These are phyloP conservation scores for Popillia japonica DNA, from an alignment of 1,140 invertebrate species.

Conservation along the genomic window DNA sequence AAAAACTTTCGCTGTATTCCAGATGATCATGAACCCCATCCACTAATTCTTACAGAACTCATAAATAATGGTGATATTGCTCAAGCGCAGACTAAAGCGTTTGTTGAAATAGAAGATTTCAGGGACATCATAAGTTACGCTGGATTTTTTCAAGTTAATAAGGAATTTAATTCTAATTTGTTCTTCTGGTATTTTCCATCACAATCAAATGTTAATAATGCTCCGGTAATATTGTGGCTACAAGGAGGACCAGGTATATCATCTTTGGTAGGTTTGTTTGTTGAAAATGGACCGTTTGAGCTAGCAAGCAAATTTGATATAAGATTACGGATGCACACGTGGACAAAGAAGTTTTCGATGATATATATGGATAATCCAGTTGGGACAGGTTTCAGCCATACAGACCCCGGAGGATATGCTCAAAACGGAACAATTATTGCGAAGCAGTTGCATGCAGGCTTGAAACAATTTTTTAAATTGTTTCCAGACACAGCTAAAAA, in stretches of 20 bases:
- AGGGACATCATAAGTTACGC: conserved; percentile 64
- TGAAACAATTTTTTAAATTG: conserved; percentile 77
- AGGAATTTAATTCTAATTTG: conserved; percentile 79
- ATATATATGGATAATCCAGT: conserved; percentile 91
- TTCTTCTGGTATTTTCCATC: conserved; percentile 93
- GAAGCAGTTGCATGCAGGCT: conserved; percentile 69
- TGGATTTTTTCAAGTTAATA: conserved; percentile 80
- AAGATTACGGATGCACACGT: conserved; percentile 73
- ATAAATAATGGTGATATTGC: conserved; percentile 67
- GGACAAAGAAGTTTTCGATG: conserved; percentile 77
- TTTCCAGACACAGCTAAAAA: conserved; percentile 73
- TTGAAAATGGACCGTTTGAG: conserved; percentile 81
- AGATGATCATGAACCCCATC: conserved; percentile 50
- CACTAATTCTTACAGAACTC: conserved; percentile 72
- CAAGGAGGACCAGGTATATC: conserved; percentile 84
- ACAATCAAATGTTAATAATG: conserved; percentile 60
- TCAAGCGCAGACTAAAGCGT: conserved; percentile 56
- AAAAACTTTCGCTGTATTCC: not conserved
- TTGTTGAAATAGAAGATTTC: conserved; percentile 59
- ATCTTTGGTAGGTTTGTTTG: conserved; percentile 82
- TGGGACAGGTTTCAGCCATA: conserved; percentile 82
- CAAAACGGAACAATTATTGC: conserved; percentile 73
- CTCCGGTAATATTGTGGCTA: conserved; percentile 84
- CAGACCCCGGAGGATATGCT: conserved; percentile 70
- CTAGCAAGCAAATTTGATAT: conserved; percentile 66